A percentile compares a stretch with the other conserved stretches of the same genome.
Evolutionary conservation across 2,888 invertebrate species (phyloP).

Genomic region (Lomographa bimaculata): DNA sequence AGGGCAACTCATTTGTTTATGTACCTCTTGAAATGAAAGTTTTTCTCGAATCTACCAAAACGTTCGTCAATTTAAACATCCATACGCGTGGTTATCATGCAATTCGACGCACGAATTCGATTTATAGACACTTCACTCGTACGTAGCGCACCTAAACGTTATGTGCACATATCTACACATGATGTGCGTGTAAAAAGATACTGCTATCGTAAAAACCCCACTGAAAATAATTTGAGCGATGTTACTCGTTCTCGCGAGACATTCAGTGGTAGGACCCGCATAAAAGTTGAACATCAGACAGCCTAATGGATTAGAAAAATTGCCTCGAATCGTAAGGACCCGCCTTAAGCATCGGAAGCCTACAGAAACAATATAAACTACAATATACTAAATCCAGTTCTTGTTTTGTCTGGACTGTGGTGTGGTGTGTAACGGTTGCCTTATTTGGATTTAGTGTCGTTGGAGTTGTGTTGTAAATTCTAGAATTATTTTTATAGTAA

Average conservation of each 20-base stretch:
- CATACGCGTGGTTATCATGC: slow-evolving; percentile 43
- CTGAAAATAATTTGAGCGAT: slow-evolving; percentile 82
- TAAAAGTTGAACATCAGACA: slow-evolving; percentile 79
- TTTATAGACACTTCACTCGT: slow-evolving; percentile 72
- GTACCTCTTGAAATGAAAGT: no score
- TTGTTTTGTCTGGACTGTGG: slow-evolving; percentile 46
- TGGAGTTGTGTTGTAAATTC: slow-evolving; percentile 13
- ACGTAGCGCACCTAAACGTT: slow-evolving; percentile 72
- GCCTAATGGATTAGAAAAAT: slow-evolving; percentile 82
- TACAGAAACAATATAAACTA: slow-evolving; percentile 63
- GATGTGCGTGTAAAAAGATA: slow-evolving; percentile 82
- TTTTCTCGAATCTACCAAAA: no score
- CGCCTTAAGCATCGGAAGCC: slow-evolving; percentile 60
- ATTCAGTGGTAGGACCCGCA: slow-evolving; percentile 75
- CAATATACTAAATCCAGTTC: slow-evolving; percentile 59
- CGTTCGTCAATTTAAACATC: slow-evolving; percentile 24
- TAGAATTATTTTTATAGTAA: no score
- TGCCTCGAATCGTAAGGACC: slow-evolving; percentile 73
- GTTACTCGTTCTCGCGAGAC: slow-evolving; percentile 77
- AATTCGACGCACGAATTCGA: slow-evolving; percentile 76
- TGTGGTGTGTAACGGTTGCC: slow-evolving; percentile 49
- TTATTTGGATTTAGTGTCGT: slow-evolving; percentile 38
- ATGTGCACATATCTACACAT: slow-evolving; percentile 76
- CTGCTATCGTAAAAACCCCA: slow-evolving; percentile 78
- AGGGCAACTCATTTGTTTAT: no score